Base-by-base conservation (phyloP, 1,140 invertebrate genomes). In the Drosophila nannoptera region DNA sequence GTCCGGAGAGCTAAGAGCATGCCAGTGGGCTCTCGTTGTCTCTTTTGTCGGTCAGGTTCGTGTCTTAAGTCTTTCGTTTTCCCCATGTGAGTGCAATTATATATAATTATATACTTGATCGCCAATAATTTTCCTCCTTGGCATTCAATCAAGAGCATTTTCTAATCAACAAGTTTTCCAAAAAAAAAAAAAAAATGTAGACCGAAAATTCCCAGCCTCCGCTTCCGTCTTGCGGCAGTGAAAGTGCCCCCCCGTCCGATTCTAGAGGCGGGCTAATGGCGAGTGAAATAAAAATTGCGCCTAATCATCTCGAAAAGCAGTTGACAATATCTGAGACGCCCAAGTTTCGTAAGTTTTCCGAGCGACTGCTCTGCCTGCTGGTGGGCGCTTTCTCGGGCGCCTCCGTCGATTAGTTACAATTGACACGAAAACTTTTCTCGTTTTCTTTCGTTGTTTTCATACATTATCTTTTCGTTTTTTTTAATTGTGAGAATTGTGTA, bases 371-470 rank as follows among this genome's bases (percentile, higher is more conserved):
- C 36, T 52, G 42, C 32, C 48, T 22, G 22, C 5, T 31, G 67
- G 71, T 82, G 78, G 78, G 62, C 81, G 81, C 80, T 84, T 84
- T 84, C 80, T 68, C 80, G 80, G 22, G 80, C 80, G 69, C 81
- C 68, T 81, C 78, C 80, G 80, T 86, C 80, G 80, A 84, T 84
- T 84, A 86, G 80, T 86, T 84, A 80, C 80, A 84, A 84, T 84
- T 80, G 76, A 83, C 80, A 86, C 80, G 68, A 84, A 86, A 86
- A 73, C 48, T 80, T 74, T 76, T 73, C 60, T 66, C 45, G 50
- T 63, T 69, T 63, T 69, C 43, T 73, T 69, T 54, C 48, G 50
- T 50, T 55, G 61, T 82, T 82, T 82, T 82, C 71, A 65, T 78
- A 38, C 48, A 61, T 73, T 22, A 22, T 22, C 22, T 22, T 22